Conservation (phyloP, 2,888 invertebrate genomes). For the Merodon equestris region DNA sequence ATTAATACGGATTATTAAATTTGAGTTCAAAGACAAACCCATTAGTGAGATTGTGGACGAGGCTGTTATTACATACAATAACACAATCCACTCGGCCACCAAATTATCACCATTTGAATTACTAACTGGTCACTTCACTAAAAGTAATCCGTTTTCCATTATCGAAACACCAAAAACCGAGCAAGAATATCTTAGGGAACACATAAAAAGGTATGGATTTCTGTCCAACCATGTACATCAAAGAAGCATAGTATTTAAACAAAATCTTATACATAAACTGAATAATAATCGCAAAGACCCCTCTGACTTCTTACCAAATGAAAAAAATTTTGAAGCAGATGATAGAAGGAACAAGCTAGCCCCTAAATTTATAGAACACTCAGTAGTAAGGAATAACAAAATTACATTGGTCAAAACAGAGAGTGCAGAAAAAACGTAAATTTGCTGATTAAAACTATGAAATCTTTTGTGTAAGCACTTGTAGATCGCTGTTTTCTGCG, state of each 20-base stretch:
- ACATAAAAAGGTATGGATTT: constrained; percentile 15
- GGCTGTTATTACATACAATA: no score
- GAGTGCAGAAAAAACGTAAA: not conserved
- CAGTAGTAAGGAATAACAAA: not conserved
- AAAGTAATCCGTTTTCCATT: constrained; percentile 5
- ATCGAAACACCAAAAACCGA: constrained; percentile 1
- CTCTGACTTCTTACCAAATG: not conserved
- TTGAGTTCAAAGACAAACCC: constrained; percentile 14
- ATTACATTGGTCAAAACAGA: constrained; percentile 2
- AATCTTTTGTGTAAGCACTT: no score
- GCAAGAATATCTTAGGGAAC: constrained; percentile 38
- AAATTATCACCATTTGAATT: constrained; percentile 50
- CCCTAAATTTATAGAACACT: constrained; percentile 1
- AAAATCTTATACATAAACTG: constrained; percentile 24
- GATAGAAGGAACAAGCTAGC: constrained; percentile 15
- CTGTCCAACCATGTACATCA: constrained; percentile 13
- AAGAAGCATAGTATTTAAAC: constrained; percentile 9
- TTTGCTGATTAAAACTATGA: not conserved
- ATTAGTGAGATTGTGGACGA: constrained; percentile 37
- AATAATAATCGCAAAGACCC: constrained; percentile 23
- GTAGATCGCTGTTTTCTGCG: no score
- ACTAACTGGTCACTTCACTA: constrained; percentile 40
- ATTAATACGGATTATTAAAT: constrained; percentile 41
- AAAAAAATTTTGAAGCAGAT: not conserved
- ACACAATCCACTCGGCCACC: constrained; percentile 45